Evolutionary conservation across 2,888 invertebrate species (phyloP), one percentile per base, ranked within the genome.

Genomic region (Pandemis corylana): DNA sequence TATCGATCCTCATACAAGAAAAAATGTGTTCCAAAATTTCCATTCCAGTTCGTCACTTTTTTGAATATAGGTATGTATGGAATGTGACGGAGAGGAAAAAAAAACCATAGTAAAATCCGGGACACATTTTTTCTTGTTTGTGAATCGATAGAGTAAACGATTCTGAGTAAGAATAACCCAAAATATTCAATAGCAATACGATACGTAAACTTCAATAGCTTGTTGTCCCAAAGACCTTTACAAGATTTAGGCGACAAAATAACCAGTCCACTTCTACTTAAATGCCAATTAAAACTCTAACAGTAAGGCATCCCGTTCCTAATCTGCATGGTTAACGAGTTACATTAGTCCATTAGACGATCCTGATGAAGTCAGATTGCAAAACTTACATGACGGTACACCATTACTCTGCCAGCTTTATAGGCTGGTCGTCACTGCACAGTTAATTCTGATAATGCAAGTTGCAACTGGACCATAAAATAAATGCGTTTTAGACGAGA

Each of bases 361-460:
- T 56, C 65, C 64, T 66, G 74, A 65, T 51, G 69, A 51, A 36
- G 64, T 20, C 12, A 13, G 70, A 71, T 75, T 71, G 75, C 75
- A 15, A 62, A 68, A 61, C 71, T 59, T 67, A 75, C 72, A 72
- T 71, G 71, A 71, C 72, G 56, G 68, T 42, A 49, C 68, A n/a
- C 67, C 75, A 75, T 75, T 68, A 75, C 72, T 75, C 64, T 49
- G 62, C 44, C 64, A 68, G 68, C 56, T 75, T 75, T 75, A 75
- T 42, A 62, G 66, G 59, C 56, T 6, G 51, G 41, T 53, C 71
- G 71, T 70, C 74, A 75, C 62, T 63, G 67, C 67, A 75, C 75
- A 67, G 75, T 71, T 75, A 70, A 67, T 75, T 67, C 66, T 36
- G 28, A 36, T 36, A 36, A 2, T 36, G 28, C 62, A 20, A 46